These are phyloP conservation scores for Acinonyx jubatus DNA, from an alignment of 2,113 vertebrate species.

Conservation along the genomic window DNA sequence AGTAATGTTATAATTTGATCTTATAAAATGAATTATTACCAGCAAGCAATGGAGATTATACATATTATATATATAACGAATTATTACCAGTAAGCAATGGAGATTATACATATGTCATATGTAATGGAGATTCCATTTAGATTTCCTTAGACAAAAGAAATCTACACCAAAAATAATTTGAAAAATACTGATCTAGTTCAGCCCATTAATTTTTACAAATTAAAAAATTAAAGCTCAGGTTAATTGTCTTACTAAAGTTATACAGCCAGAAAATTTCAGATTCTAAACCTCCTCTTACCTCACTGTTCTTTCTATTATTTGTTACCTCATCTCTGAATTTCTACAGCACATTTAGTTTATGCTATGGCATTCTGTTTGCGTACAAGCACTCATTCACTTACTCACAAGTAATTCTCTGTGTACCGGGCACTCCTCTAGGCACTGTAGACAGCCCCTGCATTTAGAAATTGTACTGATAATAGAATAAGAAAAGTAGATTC, in stretches of 20 bases:
- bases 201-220: constrained; percentile 42
- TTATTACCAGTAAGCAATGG: too few relatives aligned
- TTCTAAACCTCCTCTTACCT: neutral
- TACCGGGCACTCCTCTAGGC: neutral
- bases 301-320: neutral
- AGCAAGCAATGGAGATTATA: neutral
- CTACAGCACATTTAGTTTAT: neutral
- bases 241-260: constrained; percentile 31
- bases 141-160: constrained; percentile 10
- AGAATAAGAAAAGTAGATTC: constrained; percentile 46
- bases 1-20: neutral
- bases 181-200: neutral
- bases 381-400: constrained; percentile 27
- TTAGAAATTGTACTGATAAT: constrained; percentile 49
- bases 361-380: neutral
- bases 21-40: constrained; percentile 7
- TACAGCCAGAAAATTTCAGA: neutral
- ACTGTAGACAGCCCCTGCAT: neutral
- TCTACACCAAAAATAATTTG: constrained; percentile 28
- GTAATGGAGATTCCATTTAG: neutral
- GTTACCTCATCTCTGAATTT: constrained; percentile 20
- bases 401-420: constrained; percentile 26
- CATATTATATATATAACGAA: too few relatives aligned
- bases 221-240: constrained; percentile 18
- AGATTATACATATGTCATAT: too few relatives aligned